These are phyloP conservation scores for Xenops minutus DNA, from an alignment of 2,797 vertebrate species.

Conservation along the genomic window DNA sequence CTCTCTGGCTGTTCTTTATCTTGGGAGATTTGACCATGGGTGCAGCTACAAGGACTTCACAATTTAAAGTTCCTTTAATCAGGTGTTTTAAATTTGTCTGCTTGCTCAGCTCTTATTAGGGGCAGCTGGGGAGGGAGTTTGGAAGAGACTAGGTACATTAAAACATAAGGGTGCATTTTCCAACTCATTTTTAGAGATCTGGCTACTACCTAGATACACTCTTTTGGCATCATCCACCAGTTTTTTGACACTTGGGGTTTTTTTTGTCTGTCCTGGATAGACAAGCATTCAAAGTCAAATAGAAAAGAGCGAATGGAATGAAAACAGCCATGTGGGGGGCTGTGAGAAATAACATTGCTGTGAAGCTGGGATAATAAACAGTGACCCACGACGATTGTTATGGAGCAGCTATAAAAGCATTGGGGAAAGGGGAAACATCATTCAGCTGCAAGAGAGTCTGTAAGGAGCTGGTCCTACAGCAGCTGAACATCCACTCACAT, in stretches of 20 bases:
- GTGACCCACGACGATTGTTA: neutral
- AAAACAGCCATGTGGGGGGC: slow-evolving; percentile 18
- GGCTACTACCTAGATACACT: neutral
- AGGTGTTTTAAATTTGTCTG: neutral
- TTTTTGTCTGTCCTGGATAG: neutral
- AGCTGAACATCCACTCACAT: neutral
- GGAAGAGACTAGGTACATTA: neutral
- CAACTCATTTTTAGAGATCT: neutral
- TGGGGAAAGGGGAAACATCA: neutral
- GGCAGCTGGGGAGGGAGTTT: neutral
- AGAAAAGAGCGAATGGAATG: slow-evolving; percentile 30
- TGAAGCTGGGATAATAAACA: slow-evolving; percentile 51
- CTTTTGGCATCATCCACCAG: neutral
- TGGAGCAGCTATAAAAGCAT: slow-evolving; percentile 20
- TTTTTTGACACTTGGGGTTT: rapidly evolving
- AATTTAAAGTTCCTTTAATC: neutral
- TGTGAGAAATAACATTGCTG: slow-evolving; percentile 40
- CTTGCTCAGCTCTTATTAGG: neutral
- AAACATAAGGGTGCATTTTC: neutral
- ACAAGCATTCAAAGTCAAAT: neutral
- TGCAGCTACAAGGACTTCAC: neutral
- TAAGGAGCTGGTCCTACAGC: neutral
- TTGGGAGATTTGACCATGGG: neutral
- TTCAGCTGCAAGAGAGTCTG: neutral
- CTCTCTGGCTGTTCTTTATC: neutral